Conservation (phyloP, 2,113 vertebrate species). For the Eidolon helvum region DNA sequence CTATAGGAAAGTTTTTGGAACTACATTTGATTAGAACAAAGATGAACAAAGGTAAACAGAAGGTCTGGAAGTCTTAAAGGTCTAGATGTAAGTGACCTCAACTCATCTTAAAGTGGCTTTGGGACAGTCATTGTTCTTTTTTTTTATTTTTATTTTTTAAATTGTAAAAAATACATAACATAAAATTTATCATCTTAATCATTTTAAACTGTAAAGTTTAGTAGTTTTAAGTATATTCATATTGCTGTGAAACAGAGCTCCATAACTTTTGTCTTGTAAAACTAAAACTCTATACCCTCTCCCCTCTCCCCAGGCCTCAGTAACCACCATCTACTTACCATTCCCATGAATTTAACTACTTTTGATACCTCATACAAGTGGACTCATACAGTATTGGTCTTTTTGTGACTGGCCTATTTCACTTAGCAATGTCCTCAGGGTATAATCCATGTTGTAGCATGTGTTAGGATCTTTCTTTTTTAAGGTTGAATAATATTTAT, state of each 20-base stretch:
- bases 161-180: background rate
- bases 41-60: background rate
- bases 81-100: background rate
- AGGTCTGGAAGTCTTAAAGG: background rate
- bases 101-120: background rate
- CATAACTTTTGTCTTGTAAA: background rate
- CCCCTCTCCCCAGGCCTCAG: fast-evolving
- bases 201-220: background rate
- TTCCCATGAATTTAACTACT: background rate
- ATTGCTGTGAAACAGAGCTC: background rate
- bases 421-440: background rate
- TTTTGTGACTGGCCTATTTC: background rate
- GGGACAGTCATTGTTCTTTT: background rate
- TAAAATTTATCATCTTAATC: background rate
- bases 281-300: background rate
- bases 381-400: background rate
- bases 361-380: background rate
- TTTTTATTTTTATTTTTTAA: background rate
- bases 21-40: background rate
- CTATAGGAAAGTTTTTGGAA: background rate
- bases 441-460: too few species aligned
- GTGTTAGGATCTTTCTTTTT: background rate
- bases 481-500: background rate
- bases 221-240: background rate
- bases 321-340: background rate